A percentile compares a stretch with the other conserved stretches of the same genome.
These are phyloP conservation scores for Mechanitis mazaeus DNA, from an alignment of 2,888 invertebrate genomes.

Conservation along the genomic window DNA sequence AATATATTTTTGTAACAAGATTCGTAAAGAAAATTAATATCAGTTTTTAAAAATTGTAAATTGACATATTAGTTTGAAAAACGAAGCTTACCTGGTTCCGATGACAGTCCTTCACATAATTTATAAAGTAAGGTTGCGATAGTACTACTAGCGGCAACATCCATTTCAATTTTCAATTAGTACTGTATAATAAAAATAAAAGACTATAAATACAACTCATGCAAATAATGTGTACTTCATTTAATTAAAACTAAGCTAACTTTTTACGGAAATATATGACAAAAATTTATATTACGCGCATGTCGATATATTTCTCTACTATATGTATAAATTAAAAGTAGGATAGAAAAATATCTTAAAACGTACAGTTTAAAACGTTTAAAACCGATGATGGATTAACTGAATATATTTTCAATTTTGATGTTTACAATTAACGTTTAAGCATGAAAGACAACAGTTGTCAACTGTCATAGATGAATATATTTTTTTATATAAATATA, in stretches of 20 bases:
- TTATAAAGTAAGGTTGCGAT: slow-evolving; percentile 58
- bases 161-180: slow-evolving; percentile 38
- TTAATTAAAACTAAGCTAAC: slow-evolving; percentile 1
- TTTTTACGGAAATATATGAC: neutral
- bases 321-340: neutral
- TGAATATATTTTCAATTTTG: slow-evolving; percentile 8
- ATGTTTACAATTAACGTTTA: slow-evolving; percentile 13
- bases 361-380: slow-evolving; percentile 2
- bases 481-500: too few species aligned
- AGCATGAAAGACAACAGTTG: slow-evolving; percentile 5
- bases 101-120: slow-evolving; percentile 60
- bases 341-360: neutral
- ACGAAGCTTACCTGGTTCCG: slow-evolving; percentile 55
- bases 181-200: neutral
- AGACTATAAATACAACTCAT: neutral
- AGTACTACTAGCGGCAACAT: slow-evolving; percentile 45
- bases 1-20: slow-evolving; percentile 11
- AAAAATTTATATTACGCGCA: too few species aligned
- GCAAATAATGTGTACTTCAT: too few species aligned
- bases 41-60: slow-evolving; percentile 22
- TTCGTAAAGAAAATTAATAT: slow-evolving; percentile 12
- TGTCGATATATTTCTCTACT: neutral
- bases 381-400: neutral
- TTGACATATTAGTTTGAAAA: slow-evolving; percentile 28
- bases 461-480: neutral